These are phyloP conservation scores for Sphenopsis melanotis DNA, from an alignment of 2,797 vertebrate genomes.

Conservation along the genomic window DNA sequence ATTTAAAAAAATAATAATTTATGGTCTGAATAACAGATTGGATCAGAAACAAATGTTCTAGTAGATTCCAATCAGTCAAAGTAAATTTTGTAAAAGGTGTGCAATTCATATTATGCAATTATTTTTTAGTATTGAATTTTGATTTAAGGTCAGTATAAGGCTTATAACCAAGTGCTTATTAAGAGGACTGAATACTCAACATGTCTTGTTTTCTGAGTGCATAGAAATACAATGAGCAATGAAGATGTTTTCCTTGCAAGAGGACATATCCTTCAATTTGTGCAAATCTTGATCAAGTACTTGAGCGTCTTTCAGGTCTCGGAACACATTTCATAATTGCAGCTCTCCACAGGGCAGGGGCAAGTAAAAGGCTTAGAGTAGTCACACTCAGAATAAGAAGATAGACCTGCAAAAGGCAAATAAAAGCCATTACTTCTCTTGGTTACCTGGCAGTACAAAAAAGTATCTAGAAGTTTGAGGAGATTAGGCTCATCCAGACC, in stretches of 20 bases:
- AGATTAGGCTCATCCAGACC: background rate
- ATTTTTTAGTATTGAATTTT: background rate
- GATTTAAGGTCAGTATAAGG: conserved; percentile 23
- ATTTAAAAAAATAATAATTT: conserved; percentile 24
- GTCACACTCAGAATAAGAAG: conserved; percentile 95
- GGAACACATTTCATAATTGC: conserved; percentile 83
- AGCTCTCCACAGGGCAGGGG: conserved; percentile 90
- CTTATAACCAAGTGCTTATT: background rate
- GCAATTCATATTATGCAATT: background rate
- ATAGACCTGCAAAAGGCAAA: conserved; percentile 85
- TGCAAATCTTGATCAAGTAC: conserved; percentile 74
- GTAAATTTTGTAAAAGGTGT: background rate
- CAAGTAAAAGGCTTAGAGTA: conserved; percentile 92
- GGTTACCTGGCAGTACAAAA: background rate
- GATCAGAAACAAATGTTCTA: background rate
- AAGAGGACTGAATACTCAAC: conserved; percentile 21
- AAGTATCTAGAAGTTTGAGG: background rate
- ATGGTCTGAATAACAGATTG: background rate
- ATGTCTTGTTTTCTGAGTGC: background rate
- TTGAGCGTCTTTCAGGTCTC: conserved; percentile 79
- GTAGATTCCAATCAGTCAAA: background rate
- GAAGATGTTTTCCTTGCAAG: conserved; percentile 2
- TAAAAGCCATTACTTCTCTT: conserved; percentile 6
- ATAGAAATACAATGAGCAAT: conserved; percentile 17
- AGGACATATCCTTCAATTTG: background rate